phyloP scores from a whole-genome alignment of 2,888 invertebrate genomes.

The Amiota mariae region DNA sequence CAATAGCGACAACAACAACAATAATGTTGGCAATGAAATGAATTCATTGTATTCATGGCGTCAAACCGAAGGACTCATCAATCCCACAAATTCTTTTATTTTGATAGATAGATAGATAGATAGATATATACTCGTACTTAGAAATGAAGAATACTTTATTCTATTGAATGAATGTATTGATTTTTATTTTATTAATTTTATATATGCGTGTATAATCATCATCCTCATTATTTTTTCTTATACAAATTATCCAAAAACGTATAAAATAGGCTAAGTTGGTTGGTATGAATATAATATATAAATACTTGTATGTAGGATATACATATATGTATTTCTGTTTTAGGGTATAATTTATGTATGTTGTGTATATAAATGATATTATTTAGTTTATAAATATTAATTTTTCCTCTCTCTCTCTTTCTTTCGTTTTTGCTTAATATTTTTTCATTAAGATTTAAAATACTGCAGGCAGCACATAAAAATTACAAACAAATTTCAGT shows the following conservation, averaged over 20 bases:
- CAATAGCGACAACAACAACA: neutral
- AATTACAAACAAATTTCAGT: conserved; percentile 44
- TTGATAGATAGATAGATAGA: too few relatives aligned
- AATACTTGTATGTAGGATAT: neutral
- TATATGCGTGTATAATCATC: too few relatives aligned
- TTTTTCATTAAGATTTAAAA: conserved; percentile 20
- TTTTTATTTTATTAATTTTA: too few relatives aligned
- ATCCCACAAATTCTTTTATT: neutral
- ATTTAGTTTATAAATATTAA: neutral
- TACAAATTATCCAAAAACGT: too few relatives aligned
- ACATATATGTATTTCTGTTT: neutral
- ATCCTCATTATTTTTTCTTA: too few relatives aligned
- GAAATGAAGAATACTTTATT: neutral
- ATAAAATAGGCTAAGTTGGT: neutral
- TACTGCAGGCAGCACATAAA: conserved; percentile 40
- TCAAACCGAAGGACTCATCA: neutral
- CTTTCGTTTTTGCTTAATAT: neutral
- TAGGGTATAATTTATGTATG: neutral
- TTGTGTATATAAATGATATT: neutral
- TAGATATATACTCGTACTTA: neutral
- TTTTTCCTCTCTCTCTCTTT: neutral
- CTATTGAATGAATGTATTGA: neutral
- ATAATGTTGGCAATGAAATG: neutral
- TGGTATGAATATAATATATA: neutral
- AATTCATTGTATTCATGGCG: neutral